These are phyloP conservation scores for Peribatodes rhomboidaria DNA, from an alignment of 2,888 invertebrate genomes.

Conservation along the genomic window DNA sequence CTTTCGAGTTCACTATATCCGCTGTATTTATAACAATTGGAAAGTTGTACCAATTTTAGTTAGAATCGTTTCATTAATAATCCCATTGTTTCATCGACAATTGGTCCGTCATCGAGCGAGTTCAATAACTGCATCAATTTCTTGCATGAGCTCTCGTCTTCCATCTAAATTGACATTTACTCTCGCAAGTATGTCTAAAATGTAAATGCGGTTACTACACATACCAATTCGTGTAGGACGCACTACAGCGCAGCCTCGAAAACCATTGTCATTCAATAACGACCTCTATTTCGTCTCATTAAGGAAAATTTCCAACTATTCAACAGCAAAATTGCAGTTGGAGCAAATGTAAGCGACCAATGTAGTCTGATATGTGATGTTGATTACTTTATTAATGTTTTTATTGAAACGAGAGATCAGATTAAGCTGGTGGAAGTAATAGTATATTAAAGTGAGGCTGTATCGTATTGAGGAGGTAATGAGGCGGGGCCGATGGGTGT, in stretches of 20 bases:
- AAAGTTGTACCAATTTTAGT: conserved; percentile 40
- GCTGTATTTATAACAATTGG: conserved; percentile 26
- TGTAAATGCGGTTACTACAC: conserved; percentile 83
- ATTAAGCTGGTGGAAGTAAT: conserved; percentile 72
- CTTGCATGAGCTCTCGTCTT: conserved; percentile 75
- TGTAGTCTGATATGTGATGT: conserved; percentile 74
- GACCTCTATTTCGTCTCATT: conserved; percentile 55
- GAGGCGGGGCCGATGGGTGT: conserved; percentile 82
- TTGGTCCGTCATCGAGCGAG: conserved; percentile 73
- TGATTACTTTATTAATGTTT: conserved; percentile 79
- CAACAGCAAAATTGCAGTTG: conserved; percentile 54
- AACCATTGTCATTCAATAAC: conserved; percentile 48
- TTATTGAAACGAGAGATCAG: conserved; percentile 77
- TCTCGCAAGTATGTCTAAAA: conserved; percentile 81
- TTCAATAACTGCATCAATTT: conserved; percentile 83
- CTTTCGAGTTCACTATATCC: conserved; percentile 3
- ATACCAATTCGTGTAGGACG: conserved; percentile 70
- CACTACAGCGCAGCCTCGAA: conserved; percentile 45
- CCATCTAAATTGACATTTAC: conserved; percentile 85
- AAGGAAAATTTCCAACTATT: conserved; percentile 53
- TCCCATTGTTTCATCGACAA: conserved; percentile 68
- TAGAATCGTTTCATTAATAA: conserved; percentile 58
- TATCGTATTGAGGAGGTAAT: conserved; percentile 79
- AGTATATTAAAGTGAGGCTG: conserved; percentile 72
- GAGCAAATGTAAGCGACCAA: conserved; percentile 65